Conservation (phyloP, 2,888 invertebrate species). For the Drosophila imparisetae region DNA sequence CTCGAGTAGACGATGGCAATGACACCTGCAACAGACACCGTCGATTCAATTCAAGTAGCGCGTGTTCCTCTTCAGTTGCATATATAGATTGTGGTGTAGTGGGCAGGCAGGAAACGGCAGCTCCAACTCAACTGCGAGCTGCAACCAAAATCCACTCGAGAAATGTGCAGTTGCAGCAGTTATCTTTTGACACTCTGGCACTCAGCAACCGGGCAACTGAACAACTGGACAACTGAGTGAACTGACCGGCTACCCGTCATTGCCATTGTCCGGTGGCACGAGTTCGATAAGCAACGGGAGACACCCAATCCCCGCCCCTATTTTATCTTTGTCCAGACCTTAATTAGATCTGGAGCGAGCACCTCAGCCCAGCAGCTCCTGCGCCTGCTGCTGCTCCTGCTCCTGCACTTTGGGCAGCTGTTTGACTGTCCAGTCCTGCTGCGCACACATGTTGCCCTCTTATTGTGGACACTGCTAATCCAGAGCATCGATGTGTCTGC, state of each 20-base stretch:
- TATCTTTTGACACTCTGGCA: slow-evolving; percentile 56
- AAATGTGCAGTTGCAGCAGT: slow-evolving; percentile 31
- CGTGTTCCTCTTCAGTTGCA: slow-evolving; percentile 39
- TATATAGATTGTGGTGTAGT: background rate
- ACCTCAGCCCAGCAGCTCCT: background rate
- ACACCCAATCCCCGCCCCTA: slow-evolving; percentile 14
- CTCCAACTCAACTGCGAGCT: slow-evolving; percentile 58
- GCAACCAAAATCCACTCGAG: slow-evolving; percentile 50
- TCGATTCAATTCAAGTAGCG: slow-evolving; percentile 69
- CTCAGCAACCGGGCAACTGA: slow-evolving; percentile 34
- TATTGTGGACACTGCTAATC: slow-evolving; percentile 71
- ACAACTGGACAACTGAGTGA: slow-evolving; percentile 14
- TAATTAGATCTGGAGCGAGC: slow-evolving; percentile 57
- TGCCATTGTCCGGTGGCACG: slow-evolving; percentile 73
- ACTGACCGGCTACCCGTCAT: slow-evolving; percentile 60
- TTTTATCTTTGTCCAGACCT: slow-evolving; percentile 44
- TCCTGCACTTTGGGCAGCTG: slow-evolving; percentile 56
- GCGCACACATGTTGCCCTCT: slow-evolving; percentile 72
- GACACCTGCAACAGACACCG: slow-evolving; percentile 28
- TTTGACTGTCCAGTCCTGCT: slow-evolving; percentile 52
- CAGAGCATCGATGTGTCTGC: slow-evolving; percentile 60
- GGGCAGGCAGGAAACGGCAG: slow-evolving; percentile 61
- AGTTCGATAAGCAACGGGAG: slow-evolving; percentile 27
- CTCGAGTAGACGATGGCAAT: slow-evolving; percentile 24
- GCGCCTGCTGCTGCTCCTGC: background rate